Evolutionary conservation across 1,140 invertebrate genomes (phyloP), one percentile per base, ranked within the genome.

Genomic region (Micrasema longulum): DNA sequence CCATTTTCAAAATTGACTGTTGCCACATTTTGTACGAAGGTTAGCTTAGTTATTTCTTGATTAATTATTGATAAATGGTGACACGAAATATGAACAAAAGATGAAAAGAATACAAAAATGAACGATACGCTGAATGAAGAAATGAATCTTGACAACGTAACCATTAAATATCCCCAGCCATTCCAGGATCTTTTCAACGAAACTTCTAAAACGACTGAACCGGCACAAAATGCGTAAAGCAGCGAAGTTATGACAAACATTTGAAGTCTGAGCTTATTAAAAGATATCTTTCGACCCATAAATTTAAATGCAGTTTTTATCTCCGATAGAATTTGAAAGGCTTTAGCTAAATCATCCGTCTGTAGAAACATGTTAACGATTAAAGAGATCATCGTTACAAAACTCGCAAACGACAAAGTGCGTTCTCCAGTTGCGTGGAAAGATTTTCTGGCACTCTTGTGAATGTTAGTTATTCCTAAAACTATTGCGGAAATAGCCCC

Each of bases 261-360:
- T 3, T 16, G 16, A 14, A 20, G 12, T n/a, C 16, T 60, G 0
- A 38, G 9, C 11, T 22, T 16, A 1, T 11, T n/a, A 18, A 38
- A 22, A 1, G 14, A 18, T 4, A 7, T 2, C 18, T 38, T 60
- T 10, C 1, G 1, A 38, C 55, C 55, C 9, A 60, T 16, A 9
- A 36, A 38, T 38, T 23, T 12, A 60, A 60, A 38, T 9, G 41
- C 16, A 0, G 0, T 1, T 10, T 38, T 22, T 12, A 41, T 22
- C 4, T 60, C 14, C 2, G 9, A 7, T 14, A 41, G 55, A 0
- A 60, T 10, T 18, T 60, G 9, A 38, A 60, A 60, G 4, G 36
- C 38, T 18, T 38, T 60, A 3, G 55, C 55, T 16, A 60, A 41
- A 41, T 60, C 55, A 38, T 38, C 36, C 38, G 38, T 60, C 10